Evolutionary conservation across 2,888 invertebrate genomes (phyloP).

Genomic region (Synergus itoensis): DNA sequence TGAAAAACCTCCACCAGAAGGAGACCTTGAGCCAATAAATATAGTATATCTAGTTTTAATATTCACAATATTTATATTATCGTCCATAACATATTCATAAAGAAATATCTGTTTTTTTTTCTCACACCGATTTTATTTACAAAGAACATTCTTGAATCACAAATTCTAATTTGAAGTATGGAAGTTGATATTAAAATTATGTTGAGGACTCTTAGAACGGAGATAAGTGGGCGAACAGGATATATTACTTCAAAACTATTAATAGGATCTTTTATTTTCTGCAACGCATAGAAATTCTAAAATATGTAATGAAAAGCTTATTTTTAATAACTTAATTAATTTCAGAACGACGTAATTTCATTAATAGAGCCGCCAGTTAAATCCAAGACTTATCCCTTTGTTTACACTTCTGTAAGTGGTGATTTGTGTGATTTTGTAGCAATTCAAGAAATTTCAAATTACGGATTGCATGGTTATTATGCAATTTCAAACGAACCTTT

Average conservation of each 20-base stretch:
- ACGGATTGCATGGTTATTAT: constrained; percentile 79
- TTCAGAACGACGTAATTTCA: background rate
- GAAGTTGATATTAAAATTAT: background rate
- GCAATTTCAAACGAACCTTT: constrained; percentile 78
- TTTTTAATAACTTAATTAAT: background rate
- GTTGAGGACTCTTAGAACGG: background rate
- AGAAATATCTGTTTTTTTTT: background rate
- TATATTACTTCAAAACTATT: background rate
- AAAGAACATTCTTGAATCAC: background rate
- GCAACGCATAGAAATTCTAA: background rate
- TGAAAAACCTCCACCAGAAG: constrained; percentile 71
- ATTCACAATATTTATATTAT: too few species aligned
- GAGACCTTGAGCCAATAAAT: constrained; percentile 64
- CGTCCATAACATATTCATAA: background rate
- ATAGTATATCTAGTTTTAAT: background rate
- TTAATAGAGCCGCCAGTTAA: background rate
- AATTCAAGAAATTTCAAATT: constrained; percentile 78
- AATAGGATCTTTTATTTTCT: background rate
- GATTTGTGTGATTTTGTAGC: constrained; percentile 78
- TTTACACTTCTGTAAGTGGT: constrained; percentile 57
- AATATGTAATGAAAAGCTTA: background rate
- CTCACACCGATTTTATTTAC: background rate
- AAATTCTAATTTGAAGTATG: background rate
- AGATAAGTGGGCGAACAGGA: background rate
- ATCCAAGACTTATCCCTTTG: background rate